These are phyloP conservation scores for Galerucella nymphaeae DNA, from an alignment of 2,888 invertebrate species.

Conservation along the genomic window DNA sequence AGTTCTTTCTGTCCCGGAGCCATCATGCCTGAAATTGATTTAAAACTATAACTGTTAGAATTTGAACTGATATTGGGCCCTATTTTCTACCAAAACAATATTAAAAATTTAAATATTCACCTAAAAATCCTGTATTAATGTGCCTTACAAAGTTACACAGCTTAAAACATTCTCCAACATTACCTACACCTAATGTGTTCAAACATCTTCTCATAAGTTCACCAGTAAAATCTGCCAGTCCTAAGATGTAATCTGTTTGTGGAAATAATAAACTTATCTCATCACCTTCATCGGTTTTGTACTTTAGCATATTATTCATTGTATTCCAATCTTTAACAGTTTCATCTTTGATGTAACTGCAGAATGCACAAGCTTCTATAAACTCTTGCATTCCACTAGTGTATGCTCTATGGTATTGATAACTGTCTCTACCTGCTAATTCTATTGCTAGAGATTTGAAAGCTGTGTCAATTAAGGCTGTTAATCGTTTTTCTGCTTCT, in stretches of 20 bases:
- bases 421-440: slow-evolving; percentile 76
- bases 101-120: slow-evolving; percentile 57
- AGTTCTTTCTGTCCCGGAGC: slow-evolving; percentile 71
- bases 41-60: slow-evolving; percentile 15
- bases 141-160: slow-evolving; percentile 79
- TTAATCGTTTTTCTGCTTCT: slow-evolving; percentile 76
- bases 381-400: slow-evolving; percentile 82
- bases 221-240: slow-evolving; percentile 88
- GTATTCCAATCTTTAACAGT: slow-evolving; percentile 70
- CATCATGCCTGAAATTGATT: slow-evolving; percentile 63
- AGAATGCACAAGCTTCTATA: slow-evolving; percentile 85
- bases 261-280: slow-evolving; percentile 59
- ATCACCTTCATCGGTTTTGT: slow-evolving; percentile 46
- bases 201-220: slow-evolving; percentile 92
- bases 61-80: no score
- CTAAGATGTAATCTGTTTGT: slow-evolving; percentile 75
- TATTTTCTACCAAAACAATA: background rate
- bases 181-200: slow-evolving; percentile 81
- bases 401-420: slow-evolving; percentile 75
- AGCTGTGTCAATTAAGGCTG: slow-evolving; percentile 70
- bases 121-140: slow-evolving; percentile 73
- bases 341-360: slow-evolving; percentile 73
- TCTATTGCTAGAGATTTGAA: slow-evolving; percentile 80
- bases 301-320: slow-evolving; percentile 55
- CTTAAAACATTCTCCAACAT: slow-evolving; percentile 77